Percentiles rank a stretch among this genome's conserved stretches.
phyloP scores from a whole-genome alignment of 1,140 invertebrate species.

The Halesus radiatus region DNA sequence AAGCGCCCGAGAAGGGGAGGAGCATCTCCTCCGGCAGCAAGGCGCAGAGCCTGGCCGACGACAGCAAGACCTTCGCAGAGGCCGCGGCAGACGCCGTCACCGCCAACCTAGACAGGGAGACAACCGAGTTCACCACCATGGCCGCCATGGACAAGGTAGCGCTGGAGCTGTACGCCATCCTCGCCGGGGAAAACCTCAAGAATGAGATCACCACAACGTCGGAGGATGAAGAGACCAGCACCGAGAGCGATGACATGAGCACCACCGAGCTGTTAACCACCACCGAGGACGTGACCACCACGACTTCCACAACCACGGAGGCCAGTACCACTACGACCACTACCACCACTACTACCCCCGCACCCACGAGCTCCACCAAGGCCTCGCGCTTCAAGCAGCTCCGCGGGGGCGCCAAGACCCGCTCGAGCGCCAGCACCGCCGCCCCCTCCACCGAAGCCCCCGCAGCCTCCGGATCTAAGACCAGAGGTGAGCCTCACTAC shows the following conservation, averaged over 20 bases:
- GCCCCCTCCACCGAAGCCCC: conserved; percentile 44
- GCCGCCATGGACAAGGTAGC: conserved; percentile 85
- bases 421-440: conserved; percentile 57
- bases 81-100: conserved; percentile 55
- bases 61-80: conserved; percentile 37
- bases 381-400: conserved; percentile 56
- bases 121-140: conserved; percentile 75
- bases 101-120: conserved; percentile 68
- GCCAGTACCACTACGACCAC: conserved; percentile 70
- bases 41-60: conserved; percentile 50
- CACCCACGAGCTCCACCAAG: conserved; percentile 69
- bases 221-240: conserved; percentile 64
- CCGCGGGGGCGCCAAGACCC: conserved; percentile 46
- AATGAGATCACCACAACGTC: conserved; percentile 70
- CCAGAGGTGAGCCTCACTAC: conserved; percentile 44
- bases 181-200: conserved; percentile 81
- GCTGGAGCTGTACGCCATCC: conserved; percentile 83
- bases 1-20: conserved; percentile 54
- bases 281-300: conserved; percentile 74
- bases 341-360: conserved; percentile 72
- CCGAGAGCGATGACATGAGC: conserved; percentile 62
- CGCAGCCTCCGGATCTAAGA: conserved; percentile 57
- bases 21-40: conserved; percentile 54
- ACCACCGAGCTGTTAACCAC: conserved; percentile 70
- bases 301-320: conserved; percentile 70